phyloP scores from a whole-genome alignment of 2,113 vertebrate species.

The Gavia stellata region DNA sequence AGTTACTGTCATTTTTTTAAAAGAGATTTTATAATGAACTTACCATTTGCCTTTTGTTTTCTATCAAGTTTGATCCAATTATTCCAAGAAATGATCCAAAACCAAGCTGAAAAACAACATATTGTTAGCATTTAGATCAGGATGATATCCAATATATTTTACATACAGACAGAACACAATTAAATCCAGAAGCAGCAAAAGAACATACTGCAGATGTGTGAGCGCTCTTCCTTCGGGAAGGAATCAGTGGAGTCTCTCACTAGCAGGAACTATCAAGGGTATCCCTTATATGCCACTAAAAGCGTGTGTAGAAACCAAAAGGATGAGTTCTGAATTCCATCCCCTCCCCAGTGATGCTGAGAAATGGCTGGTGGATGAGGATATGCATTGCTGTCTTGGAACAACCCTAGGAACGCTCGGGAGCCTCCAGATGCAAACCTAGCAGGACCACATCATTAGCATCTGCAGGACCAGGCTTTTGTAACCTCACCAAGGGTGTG shows the following conservation, averaged over 20 bases:
- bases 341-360: background rate
- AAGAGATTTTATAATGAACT: constrained; percentile 54
- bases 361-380: constrained; percentile 25
- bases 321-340: constrained; percentile 5
- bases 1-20: background rate
- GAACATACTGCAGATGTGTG: background rate
- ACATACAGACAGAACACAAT: background rate
- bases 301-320: background rate
- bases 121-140: background rate
- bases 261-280: background rate
- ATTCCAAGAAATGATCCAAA: constrained; percentile 98
- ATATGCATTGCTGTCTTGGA: background rate
- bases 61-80: constrained; percentile 95
- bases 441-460: background rate
- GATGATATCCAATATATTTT: background rate
- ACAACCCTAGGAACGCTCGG: background rate
- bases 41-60: constrained; percentile 99
- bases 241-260: background rate
- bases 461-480: background rate
- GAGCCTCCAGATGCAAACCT: background rate
- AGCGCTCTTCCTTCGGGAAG: constrained; percentile 15
- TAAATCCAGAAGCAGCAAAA: constrained; percentile 23
- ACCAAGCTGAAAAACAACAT: constrained; percentile 85
- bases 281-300: background rate
- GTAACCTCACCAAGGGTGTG: background rate